These are phyloP conservation scores for Enteromius paludinosus DNA, from an alignment of 2,797 vertebrate species.

Conservation along the genomic window DNA sequence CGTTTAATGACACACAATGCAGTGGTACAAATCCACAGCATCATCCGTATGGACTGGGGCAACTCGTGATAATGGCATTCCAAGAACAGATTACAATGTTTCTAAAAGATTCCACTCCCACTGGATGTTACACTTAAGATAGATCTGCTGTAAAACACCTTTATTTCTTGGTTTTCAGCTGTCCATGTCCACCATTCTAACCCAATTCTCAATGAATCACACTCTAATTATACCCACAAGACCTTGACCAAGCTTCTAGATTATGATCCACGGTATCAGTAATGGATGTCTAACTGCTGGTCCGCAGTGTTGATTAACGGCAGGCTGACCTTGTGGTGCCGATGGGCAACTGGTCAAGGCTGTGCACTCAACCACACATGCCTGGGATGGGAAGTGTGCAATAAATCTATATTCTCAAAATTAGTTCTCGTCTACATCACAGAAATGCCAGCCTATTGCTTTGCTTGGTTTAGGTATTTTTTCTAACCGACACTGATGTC, in stretches of 20 bases:
- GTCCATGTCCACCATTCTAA: background rate
- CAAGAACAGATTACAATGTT: background rate
- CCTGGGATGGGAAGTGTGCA: slow-evolving; percentile 56
- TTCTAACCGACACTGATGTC: slow-evolving; percentile 59
- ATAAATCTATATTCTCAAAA: slow-evolving; percentile 61
- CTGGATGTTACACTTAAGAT: background rate
- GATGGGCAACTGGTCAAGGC: slow-evolving; percentile 50
- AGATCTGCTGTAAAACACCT: slow-evolving; percentile 12
- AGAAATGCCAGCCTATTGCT: slow-evolving; percentile 54
- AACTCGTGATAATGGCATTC: background rate
- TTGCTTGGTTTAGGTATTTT: slow-evolving; percentile 43
- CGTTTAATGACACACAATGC: too few relatives aligned
- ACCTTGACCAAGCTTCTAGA: slow-evolving; percentile 4
- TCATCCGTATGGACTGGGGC: background rate
- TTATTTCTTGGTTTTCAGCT: slow-evolving; percentile 17
- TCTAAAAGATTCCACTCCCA: slow-evolving; percentile 4
- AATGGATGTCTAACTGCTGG: slow-evolving; percentile 29
- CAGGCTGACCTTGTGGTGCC: slow-evolving; percentile 57
- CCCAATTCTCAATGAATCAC: slow-evolving; percentile 11
- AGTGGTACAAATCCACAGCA: slow-evolving; percentile 6
- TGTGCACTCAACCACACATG: slow-evolving; percentile 55
- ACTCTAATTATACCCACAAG: slow-evolving; percentile 1
- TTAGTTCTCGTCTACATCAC: slow-evolving; percentile 55
- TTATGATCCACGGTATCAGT: background rate
- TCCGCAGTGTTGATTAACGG: slow-evolving; percentile 25